Base-by-base conservation (phyloP, 2,113 vertebrate species). In the Acanthisitta chloris region DNA sequence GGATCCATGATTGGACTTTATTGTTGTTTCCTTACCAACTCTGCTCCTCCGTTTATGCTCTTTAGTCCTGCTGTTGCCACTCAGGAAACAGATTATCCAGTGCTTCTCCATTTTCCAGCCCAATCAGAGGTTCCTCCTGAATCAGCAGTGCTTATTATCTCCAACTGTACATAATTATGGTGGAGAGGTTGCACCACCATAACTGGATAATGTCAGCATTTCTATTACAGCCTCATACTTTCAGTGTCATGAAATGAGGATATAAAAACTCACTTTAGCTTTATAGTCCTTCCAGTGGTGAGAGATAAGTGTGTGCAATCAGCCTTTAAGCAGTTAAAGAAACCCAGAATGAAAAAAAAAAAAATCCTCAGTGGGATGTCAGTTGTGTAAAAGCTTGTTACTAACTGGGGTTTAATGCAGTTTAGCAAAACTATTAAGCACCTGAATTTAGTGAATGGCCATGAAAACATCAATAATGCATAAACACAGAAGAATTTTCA, bases 81-180 rank as follows among this genome's bases (percentile, higher is more conserved):
- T 96, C 64, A 84, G 86, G 73, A 94, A 81, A 86, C 54, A 91
- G 91, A 91, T 96, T 92, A 92, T 81, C 95, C 61, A 79, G 89
- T 81, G 71, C 34, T 77, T 93, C 62, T 49, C 81, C 55, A 10
- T 87, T 80, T 96, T 91, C 71, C 74, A 95, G 87, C 72, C 83
- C 90, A 74, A 74, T 94, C 91, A 93, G 87, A 95, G 74, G 86
- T 97, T 95, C 58, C 72, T 94, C 34, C 82, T 92, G 95, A 92
- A 88, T 91, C 94, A 96, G 94, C 91, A 88, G 57, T 19, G 55
- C 74, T 90, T 88, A 86, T 96, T 71, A 72, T 94, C 78, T 94
- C 90, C 81, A 91, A 90, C 90, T 67, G 66, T 69, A 88, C 36
- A 4, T 90, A 91, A 86, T 78, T 92, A 73, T 8, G 29, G 40